Base-by-base conservation (phyloP, 2,888 invertebrate genomes). In the Labia minor region DNA sequence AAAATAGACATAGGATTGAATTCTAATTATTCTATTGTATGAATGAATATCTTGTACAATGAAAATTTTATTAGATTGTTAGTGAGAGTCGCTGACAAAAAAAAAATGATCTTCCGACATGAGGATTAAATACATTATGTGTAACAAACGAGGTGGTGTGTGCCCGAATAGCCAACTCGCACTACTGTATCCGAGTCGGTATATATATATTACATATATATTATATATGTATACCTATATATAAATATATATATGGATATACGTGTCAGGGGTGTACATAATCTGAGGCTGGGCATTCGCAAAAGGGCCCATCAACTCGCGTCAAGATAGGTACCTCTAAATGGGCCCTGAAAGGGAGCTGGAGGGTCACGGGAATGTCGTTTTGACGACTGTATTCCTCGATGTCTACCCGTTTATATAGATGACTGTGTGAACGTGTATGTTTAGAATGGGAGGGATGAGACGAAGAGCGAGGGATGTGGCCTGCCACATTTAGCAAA, bases 281-380 rank as follows among this genome's bases (percentile, higher is more conserved):
- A 49, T 49, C 49, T 16, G 49, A 49, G 49, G 49, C 49, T 16
- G 16, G 49, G 49, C 49, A 49, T 8, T 49, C 49, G 49, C 49
- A 49, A 49, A 49, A 49, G 49, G 49, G n/a, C 14, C 49, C 49
- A 49, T 49, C 49, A 49, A 49, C 49, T 49, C 3, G 49, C 49
- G 49, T 49, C 49, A 49, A 49, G 49, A 49, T 49, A 49, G 49
- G 49, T 49, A 14, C 49, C 49, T 49, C 49, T 49, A 49, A 49
- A 49, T 49, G 49, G n/a, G 26, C 26, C 26, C 26, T 26, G 8
- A 26, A 26, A 8, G 49, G 49, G 49, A 14, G 49, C 6, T 4
- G 49, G 14, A 3, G 49, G 14, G 49, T 49, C n/a, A 49, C n/a
- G 49, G 49, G 49, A 49, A 16, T 11, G 49, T 26, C 26, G 16